Percentiles rank a stretch among this genome's conserved stretches.
phyloP scores from a whole-genome alignment of 2,888 invertebrate species.

The Andricus curvator region DNA sequence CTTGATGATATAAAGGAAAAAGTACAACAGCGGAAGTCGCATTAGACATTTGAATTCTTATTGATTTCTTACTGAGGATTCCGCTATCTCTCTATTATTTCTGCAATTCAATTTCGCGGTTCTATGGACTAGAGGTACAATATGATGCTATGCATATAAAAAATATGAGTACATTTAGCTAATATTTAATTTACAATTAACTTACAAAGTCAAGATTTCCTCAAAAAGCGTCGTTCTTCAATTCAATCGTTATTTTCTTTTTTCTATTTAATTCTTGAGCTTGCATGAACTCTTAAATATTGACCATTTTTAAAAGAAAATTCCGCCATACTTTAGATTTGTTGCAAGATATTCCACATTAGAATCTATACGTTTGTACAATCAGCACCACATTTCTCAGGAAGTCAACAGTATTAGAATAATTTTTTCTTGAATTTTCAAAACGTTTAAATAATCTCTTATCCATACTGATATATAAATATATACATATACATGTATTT shows the following conservation, averaged over 20 bases:
- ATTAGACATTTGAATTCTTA: neutral
- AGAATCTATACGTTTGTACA: neutral
- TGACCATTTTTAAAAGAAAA: neutral
- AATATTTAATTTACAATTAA: constrained; percentile 22
- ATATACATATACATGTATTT: neutral
- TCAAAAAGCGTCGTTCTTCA: neutral
- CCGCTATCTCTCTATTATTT: constrained; percentile 3
- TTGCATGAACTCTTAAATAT: constrained; percentile 6
- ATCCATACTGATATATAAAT: constrained; percentile 14
- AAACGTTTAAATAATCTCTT: constrained; percentile 22
- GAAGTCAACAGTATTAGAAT: constrained; percentile 10
- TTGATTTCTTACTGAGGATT: constrained; percentile 18
- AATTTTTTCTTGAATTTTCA: neutral
- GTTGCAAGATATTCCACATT: neutral
- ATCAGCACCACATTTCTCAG: constrained; percentile 33
- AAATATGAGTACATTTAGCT: constrained; percentile 37
- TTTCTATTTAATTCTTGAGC: constrained; percentile 7
- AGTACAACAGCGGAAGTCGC: neutral
- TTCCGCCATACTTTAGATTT: neutral
- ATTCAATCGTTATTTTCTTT: neutral
- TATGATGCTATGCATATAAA: constrained; percentile 39
- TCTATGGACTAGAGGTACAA: constrained; percentile 60
- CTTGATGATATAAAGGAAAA: neutral
- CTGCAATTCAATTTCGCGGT: constrained; percentile 49
- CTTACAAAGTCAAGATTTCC: constrained; percentile 12